Conservation (phyloP, 2,113 vertebrate species). For the Turnix velox region DNA sequence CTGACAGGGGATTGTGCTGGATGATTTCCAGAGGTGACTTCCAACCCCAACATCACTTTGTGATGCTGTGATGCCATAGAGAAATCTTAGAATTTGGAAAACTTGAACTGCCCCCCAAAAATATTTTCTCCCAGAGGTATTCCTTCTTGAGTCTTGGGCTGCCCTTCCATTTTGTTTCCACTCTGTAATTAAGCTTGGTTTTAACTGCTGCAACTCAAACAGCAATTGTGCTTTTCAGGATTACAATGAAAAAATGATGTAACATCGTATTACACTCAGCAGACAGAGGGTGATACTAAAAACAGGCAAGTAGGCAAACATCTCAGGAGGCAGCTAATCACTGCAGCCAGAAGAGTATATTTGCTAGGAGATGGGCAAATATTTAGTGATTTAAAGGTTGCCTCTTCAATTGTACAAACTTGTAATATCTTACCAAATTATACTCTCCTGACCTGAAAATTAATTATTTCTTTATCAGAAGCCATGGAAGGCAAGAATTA, state of each 20-base stretch:
- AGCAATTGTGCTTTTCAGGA: constrained; percentile 41
- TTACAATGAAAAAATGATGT: constrained; percentile 37
- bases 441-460: neutral
- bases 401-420: constrained; percentile 29
- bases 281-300: constrained; percentile 13
- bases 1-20: too few relatives aligned
- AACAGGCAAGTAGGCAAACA: constrained; percentile 36
- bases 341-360: constrained; percentile 43
- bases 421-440: neutral
- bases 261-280: constrained; percentile 36
- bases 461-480: neutral
- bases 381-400: constrained; percentile 57
- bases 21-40: too few relatives aligned
- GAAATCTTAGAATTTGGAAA: too few relatives aligned
- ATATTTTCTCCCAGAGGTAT: too few relatives aligned
- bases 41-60: too few relatives aligned
- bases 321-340: constrained; percentile 27
- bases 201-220: constrained; percentile 9
- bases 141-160: neutral
- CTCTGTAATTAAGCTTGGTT: constrained; percentile 3
- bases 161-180: neutral
- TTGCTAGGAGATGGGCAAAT: constrained; percentile 55
- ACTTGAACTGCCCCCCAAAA: too few relatives aligned
- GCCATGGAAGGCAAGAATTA: neutral
- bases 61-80: too few relatives aligned